Percentiles rank a stretch among this genome's conserved stretches.
These are phyloP conservation scores for Conopomorpha cramerella DNA, from an alignment of 1,140 invertebrate species.

Conservation along the genomic window DNA sequence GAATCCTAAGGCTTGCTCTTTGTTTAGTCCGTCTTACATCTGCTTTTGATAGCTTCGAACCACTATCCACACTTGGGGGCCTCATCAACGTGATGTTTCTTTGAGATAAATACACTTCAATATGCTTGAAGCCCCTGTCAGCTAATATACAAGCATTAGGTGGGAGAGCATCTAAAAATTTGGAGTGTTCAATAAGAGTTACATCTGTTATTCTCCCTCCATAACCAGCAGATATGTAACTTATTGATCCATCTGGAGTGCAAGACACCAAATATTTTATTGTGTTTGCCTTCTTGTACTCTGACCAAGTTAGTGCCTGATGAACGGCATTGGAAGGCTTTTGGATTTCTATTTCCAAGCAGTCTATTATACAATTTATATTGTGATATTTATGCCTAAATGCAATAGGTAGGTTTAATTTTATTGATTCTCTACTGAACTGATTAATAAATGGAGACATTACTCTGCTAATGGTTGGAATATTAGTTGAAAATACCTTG, in stretches of 20 bases:
- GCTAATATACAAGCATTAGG: slow-evolving; percentile 13
- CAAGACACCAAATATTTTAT: slow-evolving; percentile 43
- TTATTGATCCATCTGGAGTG: slow-evolving; percentile 34
- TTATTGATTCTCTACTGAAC: neutral
- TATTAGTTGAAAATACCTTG: neutral
- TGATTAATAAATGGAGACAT: neutral
- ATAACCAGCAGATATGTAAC: slow-evolving; percentile 30
- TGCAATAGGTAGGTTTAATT: neutral
- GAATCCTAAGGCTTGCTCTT: slow-evolving; percentile 29
- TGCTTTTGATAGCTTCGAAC: slow-evolving; percentile 12
- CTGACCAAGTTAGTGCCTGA: slow-evolving; percentile 20
- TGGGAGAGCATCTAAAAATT: slow-evolving; percentile 16
- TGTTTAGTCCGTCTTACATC: slow-evolving; percentile 19
- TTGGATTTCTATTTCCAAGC: slow-evolving; percentile 12
- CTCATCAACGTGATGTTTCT: slow-evolving; percentile 16
- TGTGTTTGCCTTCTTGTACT: slow-evolving; percentile 36
- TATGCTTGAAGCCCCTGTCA: slow-evolving; percentile 25
- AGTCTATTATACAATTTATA: neutral
- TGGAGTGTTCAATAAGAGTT: slow-evolving; percentile 18
- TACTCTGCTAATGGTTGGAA: neutral
- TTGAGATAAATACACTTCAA: slow-evolving; percentile 12
- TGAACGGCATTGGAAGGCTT: slow-evolving; percentile 23
- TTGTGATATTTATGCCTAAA: neutral
- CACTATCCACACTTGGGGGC: slow-evolving; percentile 22
- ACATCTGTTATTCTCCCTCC: slow-evolving; percentile 23